A percentile compares a stretch with the other conserved stretches of the same genome.
These are phyloP conservation scores for Podabrus alpinus DNA, from an alignment of 2,888 invertebrate genomes.

Conservation along the genomic window DNA sequence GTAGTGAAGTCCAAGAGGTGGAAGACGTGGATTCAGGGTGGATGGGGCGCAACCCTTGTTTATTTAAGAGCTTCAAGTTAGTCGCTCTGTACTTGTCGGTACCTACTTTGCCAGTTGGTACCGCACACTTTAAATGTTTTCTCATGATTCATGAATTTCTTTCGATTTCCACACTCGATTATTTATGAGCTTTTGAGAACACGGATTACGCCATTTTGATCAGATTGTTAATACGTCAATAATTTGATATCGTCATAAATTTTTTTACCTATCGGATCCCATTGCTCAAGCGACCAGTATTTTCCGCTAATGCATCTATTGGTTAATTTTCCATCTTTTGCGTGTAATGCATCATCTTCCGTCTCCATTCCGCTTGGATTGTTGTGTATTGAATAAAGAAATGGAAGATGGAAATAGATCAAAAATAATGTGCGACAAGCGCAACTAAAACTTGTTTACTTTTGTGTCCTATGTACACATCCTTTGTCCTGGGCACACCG, in stretches of 20 bases:
- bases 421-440: constrained; percentile 38
- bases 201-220: background rate
- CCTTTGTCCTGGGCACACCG: constrained; percentile 55
- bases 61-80: constrained; percentile 41
- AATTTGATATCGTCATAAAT: constrained; percentile 31
- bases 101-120: constrained; percentile 40
- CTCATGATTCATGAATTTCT: constrained; percentile 36
- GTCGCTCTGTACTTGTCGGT: constrained; percentile 40
- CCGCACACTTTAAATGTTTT: constrained; percentile 29
- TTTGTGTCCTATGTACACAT: constrained; percentile 57
- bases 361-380: constrained; percentile 13
- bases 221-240: constrained; percentile 26
- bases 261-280: constrained; percentile 31
- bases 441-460: constrained; percentile 55
- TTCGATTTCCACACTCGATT: constrained; percentile 7
- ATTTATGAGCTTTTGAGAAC: background rate
- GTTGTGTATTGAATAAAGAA: constrained; percentile 3
- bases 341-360: background rate
- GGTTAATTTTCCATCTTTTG: constrained; percentile 19
- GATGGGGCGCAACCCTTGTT: constrained; percentile 37
- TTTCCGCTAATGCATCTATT: constrained; percentile 37
- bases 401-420: constrained; percentile 21
- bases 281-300: constrained; percentile 34
- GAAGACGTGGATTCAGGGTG: constrained; percentile 29
- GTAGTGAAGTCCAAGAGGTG: constrained; percentile 31